Percentiles rank a stretch among this genome's conserved stretches.
phyloP scores from a whole-genome alignment of 1,140 invertebrate species.

The Orchesella cincta region DNA sequence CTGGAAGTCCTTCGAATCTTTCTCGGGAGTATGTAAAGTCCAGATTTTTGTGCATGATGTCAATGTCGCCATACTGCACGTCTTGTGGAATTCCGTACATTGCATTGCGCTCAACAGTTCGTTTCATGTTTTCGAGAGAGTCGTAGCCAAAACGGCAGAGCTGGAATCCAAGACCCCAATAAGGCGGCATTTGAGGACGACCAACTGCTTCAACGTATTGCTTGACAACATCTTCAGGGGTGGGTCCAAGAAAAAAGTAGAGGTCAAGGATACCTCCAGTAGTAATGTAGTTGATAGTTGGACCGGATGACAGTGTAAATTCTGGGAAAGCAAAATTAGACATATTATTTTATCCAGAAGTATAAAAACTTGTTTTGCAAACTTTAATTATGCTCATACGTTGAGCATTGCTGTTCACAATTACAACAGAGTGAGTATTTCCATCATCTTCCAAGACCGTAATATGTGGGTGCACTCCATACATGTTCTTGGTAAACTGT shows the following conservation, averaged over 20 bases:
- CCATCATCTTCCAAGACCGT: slow-evolving; percentile 56
- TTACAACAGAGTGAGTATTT: slow-evolving; percentile 13
- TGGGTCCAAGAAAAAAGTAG: background rate
- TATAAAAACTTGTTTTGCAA: background rate
- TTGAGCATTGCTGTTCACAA: slow-evolving; percentile 34
- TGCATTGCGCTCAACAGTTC: slow-evolving; percentile 54
- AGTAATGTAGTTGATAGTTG: slow-evolving; percentile 51
- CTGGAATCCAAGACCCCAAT: slow-evolving; percentile 62
- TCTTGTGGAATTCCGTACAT: slow-evolving; percentile 58
- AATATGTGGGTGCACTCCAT: slow-evolving; percentile 62
- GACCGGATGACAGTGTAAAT: slow-evolving; percentile 47
- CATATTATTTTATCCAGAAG: slow-evolving; percentile 19
- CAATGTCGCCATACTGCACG: slow-evolving; percentile 57
- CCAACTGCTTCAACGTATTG: slow-evolving; percentile 54
- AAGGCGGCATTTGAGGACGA: slow-evolving; percentile 59
- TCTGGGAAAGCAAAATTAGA: slow-evolving; percentile 35
- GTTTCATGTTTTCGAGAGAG: slow-evolving; percentile 55
- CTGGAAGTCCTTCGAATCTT: slow-evolving; percentile 55
- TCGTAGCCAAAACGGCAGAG: slow-evolving; percentile 58
- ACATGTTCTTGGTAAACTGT: slow-evolving; percentile 53
- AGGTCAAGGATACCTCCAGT: background rate
- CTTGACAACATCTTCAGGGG: background rate
- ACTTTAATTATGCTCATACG: slow-evolving; percentile 16
- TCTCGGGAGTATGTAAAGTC: slow-evolving; percentile 60
- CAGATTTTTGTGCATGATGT: slow-evolving; percentile 54